These are phyloP conservation scores for Recurvirostra avosetta DNA, from an alignment of 2,113 vertebrate genomes.

Conservation along the genomic window DNA sequence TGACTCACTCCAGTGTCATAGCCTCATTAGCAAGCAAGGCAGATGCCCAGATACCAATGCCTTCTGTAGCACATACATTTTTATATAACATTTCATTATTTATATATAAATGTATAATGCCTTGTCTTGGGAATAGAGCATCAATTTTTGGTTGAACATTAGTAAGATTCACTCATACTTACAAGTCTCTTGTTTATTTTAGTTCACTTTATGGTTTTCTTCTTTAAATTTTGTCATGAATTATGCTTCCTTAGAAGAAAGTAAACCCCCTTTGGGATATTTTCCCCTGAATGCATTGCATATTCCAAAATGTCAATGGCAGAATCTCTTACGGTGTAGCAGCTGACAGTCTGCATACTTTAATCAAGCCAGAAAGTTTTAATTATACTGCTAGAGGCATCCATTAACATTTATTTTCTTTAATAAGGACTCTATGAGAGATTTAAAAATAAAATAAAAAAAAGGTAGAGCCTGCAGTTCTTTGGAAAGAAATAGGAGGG, in stretches of 20 bases:
- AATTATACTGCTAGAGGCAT: slow-evolving; percentile 75
- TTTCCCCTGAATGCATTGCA: slow-evolving; percentile 6
- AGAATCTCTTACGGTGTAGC: slow-evolving; percentile 15
- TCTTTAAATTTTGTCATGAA: slow-evolving; percentile 23
- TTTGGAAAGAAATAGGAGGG: not conserved
- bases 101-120: not conserved
- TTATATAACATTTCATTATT: slow-evolving; percentile 47
- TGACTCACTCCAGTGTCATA: slow-evolving; percentile 1
- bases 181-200: slow-evolving; percentile 26
- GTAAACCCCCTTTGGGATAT: slow-evolving; percentile 6
- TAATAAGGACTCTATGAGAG: slow-evolving; percentile 61
- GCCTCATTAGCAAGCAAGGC: slow-evolving; percentile 55
- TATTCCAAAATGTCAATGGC: slow-evolving; percentile 44
- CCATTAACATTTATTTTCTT: slow-evolving; percentile 76
- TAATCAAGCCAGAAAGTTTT: slow-evolving; percentile 75
- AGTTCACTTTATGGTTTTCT: not conserved
- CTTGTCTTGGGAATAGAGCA: not conserved
- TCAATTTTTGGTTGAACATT: not conserved
- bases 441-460: not conserved
- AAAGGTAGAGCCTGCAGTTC: slow-evolving; percentile 44
- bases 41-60: not conserved
- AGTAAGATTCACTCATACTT: not conserved
- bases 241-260: slow-evolving; percentile 34
- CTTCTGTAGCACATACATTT: slow-evolving; percentile 18
- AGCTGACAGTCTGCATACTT: slow-evolving; percentile 69